phyloP scores from a whole-genome alignment of 2,888 invertebrate genomes.

The Metellina segmentata region DNA sequence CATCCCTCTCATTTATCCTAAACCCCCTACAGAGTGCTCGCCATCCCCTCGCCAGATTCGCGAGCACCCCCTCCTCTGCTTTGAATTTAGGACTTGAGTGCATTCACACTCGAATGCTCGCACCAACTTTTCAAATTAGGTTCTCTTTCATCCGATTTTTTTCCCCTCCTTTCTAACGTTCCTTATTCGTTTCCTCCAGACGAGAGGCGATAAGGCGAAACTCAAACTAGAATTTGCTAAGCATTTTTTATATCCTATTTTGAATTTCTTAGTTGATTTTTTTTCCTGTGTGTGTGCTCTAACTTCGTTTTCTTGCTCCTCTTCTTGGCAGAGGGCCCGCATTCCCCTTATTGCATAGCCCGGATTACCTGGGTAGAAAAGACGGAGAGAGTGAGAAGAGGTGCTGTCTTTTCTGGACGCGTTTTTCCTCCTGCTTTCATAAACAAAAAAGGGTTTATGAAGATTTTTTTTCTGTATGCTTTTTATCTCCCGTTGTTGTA shows the following conservation, averaged over 20 bases:
- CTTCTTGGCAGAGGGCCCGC: conserved; percentile 55
- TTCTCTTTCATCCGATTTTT: conserved; percentile 58
- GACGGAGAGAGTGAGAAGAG: not conserved
- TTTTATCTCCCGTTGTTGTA: not conserved
- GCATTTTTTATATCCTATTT: conserved; percentile 62
- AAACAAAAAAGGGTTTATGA: not conserved
- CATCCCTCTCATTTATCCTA: conserved; percentile 40
- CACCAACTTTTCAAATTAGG: conserved; percentile 74
- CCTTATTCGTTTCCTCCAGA: conserved; percentile 18
- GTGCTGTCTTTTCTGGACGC: not conserved
- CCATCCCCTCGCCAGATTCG: conserved; percentile 6
- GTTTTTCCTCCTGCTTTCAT: not conserved
- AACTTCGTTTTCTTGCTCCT: conserved; percentile 34
- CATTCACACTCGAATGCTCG: conserved; percentile 73
- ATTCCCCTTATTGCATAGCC: conserved; percentile 49
- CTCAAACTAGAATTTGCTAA: conserved; percentile 48
- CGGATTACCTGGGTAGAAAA: conserved; percentile 52
- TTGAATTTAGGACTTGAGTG: conserved; percentile 72
- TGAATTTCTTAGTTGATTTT: conserved; percentile 44
- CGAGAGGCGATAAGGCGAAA: conserved; percentile 50
- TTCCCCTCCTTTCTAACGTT: not conserved
- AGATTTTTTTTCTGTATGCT: conserved; percentile 9
- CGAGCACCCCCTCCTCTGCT: conserved; percentile 27
- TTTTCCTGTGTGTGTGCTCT: not conserved
- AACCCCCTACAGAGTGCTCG: not conserved